Conservation (phyloP, 2,113 vertebrate genomes). For the Rhynchopsitta pachyrhyncha region DNA sequence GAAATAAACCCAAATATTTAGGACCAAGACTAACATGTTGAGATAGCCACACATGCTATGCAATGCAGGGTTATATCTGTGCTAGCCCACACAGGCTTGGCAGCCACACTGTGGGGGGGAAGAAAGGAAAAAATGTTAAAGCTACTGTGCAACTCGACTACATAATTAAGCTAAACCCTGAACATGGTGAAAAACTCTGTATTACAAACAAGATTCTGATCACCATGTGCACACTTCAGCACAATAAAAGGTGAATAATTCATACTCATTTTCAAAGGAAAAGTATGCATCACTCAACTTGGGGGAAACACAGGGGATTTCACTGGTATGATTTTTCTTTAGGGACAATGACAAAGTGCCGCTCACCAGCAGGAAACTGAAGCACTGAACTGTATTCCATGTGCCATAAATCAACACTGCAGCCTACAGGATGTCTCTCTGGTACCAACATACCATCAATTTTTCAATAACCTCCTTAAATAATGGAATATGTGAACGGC, state of each 20-base stretch:
- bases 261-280: slow-evolving; percentile 71
- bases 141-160: not conserved
- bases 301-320: slow-evolving; percentile 69
- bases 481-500: slow-evolving; percentile 81
- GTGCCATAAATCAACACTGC: slow-evolving; percentile 76
- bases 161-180: slow-evolving; percentile 39
- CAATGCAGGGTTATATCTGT: not conserved
- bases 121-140: not conserved
- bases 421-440: slow-evolving; percentile 76
- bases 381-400: slow-evolving; percentile 78
- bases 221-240: slow-evolving; percentile 55
- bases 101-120: not conserved
- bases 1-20: not conserved
- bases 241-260: slow-evolving; percentile 83
- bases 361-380: slow-evolving; percentile 63
- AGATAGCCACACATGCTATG: not conserved
- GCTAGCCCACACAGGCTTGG: not conserved
- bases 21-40: not conserved
- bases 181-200: slow-evolving; percentile 30
- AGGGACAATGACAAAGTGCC: slow-evolving; percentile 74
- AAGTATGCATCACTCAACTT: slow-evolving; percentile 72
- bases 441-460: slow-evolving; percentile 81
- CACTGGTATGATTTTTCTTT: slow-evolving; percentile 70
- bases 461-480: slow-evolving; percentile 81
- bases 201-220: slow-evolving; percentile 56